A percentile compares a stretch with the other conserved stretches of the same genome.
Conservation (phyloP, 2,797 vertebrate genomes). For the Pitangus sulphuratus region DNA sequence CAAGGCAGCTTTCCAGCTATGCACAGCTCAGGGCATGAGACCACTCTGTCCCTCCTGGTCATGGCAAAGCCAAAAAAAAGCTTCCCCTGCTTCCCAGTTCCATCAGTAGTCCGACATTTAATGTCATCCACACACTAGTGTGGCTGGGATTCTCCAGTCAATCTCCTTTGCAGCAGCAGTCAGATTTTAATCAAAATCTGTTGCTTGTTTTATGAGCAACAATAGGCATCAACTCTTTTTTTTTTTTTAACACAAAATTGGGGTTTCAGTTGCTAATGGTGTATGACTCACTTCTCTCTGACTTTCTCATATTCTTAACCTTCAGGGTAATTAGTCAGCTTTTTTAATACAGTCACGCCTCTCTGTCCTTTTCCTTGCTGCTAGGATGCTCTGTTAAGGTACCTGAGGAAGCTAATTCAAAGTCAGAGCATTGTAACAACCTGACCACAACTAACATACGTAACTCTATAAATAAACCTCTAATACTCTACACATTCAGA, state of each 20-base stretch:
- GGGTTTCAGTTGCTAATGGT: not conserved
- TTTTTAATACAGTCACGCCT: not conserved
- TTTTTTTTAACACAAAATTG: not conserved
- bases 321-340: not conserved
- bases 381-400: not conserved
- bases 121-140: not conserved
- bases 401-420: not conserved
- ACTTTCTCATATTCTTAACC: not conserved
- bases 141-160: not conserved
- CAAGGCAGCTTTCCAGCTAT: not conserved
- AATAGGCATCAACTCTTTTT: not conserved
- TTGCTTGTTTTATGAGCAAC: not conserved
- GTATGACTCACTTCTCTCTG: not conserved
- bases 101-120: not conserved
- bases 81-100: not conserved
- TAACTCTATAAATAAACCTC: not conserved
- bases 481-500: not conserved
- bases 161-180: not conserved
- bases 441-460: not conserved
- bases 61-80: not conserved
- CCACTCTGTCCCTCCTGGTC: not conserved
- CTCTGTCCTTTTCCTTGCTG: not conserved
- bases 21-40: not conserved
- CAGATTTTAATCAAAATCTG: not conserved
- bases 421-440: not conserved